These are phyloP conservation scores for Dynastes tityus DNA, from an alignment of 2,888 invertebrate genomes.

Conservation along the genomic window DNA sequence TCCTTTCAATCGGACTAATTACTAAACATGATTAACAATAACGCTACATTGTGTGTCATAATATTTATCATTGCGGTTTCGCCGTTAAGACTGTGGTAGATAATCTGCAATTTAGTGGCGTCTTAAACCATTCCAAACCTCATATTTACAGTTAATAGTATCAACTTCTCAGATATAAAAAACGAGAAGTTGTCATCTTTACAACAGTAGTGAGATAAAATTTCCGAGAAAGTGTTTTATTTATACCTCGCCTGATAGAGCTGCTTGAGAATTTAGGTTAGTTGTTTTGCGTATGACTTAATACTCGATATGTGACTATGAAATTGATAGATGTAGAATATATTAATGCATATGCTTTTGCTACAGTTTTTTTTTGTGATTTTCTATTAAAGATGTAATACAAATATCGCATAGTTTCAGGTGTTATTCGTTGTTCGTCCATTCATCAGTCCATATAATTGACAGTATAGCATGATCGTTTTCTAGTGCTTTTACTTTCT, in stretches of 20 bases:
- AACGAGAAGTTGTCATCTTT: slow-evolving; percentile 7
- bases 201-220: slow-evolving; percentile 19
- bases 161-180: slow-evolving; percentile 10
- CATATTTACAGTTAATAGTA: slow-evolving; percentile 38
- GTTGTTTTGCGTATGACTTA: background rate
- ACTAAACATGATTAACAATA: background rate
- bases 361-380: too few species aligned
- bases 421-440: too few species aligned
- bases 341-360: too few species aligned
- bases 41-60: background rate
- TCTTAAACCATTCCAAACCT: slow-evolving; percentile 16
- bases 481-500: too few species aligned
- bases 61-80: slow-evolving; percentile 37
- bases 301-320: background rate
- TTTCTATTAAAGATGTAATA: too few species aligned
- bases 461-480: too few species aligned
- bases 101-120: slow-evolving; percentile 36
- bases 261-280: background rate
- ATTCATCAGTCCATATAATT: too few species aligned
- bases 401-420: too few species aligned
- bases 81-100: slow-evolving; percentile 33
- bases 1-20: background rate
- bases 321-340: too few species aligned
- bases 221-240: slow-evolving; percentile 29
- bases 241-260: background rate